These are phyloP conservation scores for Aleiodes sp. DNA, from an alignment of 1,140 invertebrate species.

Conservation along the genomic window DNA sequence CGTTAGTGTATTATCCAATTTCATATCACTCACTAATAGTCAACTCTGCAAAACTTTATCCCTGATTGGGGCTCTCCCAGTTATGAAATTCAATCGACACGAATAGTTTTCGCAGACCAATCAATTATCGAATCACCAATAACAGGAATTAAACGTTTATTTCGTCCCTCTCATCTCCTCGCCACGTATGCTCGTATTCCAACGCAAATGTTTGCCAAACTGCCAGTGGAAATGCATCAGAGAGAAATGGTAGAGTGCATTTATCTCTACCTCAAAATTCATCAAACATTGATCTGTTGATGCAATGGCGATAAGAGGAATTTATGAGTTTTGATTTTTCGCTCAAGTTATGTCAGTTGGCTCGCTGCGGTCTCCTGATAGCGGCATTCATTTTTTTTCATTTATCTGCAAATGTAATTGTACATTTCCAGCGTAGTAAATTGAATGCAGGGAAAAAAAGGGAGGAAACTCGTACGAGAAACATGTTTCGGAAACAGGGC, in stretches of 20 bases:
- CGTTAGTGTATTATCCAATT: conserved; percentile 8
- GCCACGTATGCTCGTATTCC: too few relatives aligned
- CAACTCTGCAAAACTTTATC: not conserved
- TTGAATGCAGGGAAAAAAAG: too few relatives aligned
- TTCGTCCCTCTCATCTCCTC: not conserved
- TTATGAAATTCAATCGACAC: conserved; percentile 3
- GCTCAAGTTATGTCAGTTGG: too few relatives aligned
- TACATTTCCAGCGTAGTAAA: too few relatives aligned
- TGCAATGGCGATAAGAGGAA: not conserved
- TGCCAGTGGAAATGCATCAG: not conserved
- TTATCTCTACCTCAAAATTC: not conserved
- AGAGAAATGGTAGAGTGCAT: not conserved
- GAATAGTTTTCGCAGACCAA: conserved; percentile 13
- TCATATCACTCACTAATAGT: not conserved
- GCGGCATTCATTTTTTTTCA: too few relatives aligned
- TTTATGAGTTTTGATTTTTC: not conserved
- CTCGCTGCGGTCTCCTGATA: too few relatives aligned
- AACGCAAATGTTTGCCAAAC: not conserved
- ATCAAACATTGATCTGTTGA: conserved; percentile 5
- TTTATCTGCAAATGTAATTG: too few relatives aligned
- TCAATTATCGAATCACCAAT: conserved; percentile 1
- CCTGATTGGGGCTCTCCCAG: not conserved
- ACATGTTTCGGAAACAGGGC: too few relatives aligned
- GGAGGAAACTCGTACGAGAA: too few relatives aligned
- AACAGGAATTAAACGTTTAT: not conserved